A percentile compares a stretch with the other conserved stretches of the same genome.
Conservation (phyloP, 2,113 vertebrate species). For the Mugil cephalus region DNA sequence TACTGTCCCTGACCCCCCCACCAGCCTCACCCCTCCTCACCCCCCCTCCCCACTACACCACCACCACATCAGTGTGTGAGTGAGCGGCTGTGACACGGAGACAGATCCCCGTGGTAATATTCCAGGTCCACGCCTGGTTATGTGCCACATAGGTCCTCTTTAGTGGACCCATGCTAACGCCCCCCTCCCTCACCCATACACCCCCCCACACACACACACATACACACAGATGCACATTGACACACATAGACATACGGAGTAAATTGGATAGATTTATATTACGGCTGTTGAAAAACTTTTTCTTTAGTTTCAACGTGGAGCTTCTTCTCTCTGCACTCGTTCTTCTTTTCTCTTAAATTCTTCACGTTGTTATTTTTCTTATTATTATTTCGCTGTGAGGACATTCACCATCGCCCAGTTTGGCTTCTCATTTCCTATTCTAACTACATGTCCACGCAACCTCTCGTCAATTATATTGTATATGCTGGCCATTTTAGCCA, state of each 20-base stretch:
- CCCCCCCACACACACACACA: constrained; percentile 32
- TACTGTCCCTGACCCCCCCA: constrained; percentile 58
- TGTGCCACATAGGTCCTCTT: constrained; percentile 74
- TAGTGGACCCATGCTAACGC: constrained; percentile 49
- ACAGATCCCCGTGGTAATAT: constrained; percentile 58
- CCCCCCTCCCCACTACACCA: too few relatives aligned
- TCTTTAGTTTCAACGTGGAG: constrained; percentile 10
- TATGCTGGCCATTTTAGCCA: too few relatives aligned
- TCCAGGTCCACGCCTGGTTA: constrained; percentile 61
- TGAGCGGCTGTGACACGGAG: constrained; percentile 17
- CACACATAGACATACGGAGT: constrained; percentile 29
- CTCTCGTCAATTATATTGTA: too few relatives aligned
- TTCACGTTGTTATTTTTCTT: not conserved
- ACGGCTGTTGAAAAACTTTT: constrained; percentile 70
- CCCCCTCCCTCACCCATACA: not conserved
- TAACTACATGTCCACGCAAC: not conserved
- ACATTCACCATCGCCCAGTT: not conserved
- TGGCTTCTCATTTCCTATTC: not conserved
- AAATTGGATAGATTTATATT: constrained; percentile 76
- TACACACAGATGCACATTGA: constrained; percentile 20
- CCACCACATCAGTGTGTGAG: constrained; percentile 15
- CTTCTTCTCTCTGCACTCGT: constrained; percentile 27
- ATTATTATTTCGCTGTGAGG: not conserved
- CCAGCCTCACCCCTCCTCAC: too few relatives aligned
- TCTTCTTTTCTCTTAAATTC: not conserved